phyloP scores from a whole-genome alignment of 2,888 invertebrate genomes.

The Heliothis peltigera region DNA sequence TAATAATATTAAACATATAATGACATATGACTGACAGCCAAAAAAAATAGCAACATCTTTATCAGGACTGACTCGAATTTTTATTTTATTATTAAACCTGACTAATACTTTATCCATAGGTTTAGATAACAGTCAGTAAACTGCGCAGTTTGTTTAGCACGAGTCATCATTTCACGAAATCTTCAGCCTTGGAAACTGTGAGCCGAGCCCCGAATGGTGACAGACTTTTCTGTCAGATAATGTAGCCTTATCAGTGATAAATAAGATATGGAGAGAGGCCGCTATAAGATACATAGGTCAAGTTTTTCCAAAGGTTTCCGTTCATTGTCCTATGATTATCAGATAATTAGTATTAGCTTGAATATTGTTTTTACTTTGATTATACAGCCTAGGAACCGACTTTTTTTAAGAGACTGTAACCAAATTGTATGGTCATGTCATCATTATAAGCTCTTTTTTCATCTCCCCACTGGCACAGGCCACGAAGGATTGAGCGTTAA shows the following conservation, averaged over 20 bases:
- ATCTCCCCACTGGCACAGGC: too few species aligned
- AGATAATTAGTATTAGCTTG: too few species aligned
- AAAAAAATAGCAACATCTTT: neutral
- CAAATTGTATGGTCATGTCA: too few species aligned
- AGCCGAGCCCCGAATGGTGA: constrained; percentile 18
- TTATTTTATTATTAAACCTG: neutral
- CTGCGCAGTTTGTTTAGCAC: neutral
- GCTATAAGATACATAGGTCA: constrained; percentile 10
- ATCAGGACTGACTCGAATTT: neutral
- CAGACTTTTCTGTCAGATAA: constrained; percentile 14
- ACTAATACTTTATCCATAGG: neutral
- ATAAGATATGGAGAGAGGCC: constrained; percentile 34
- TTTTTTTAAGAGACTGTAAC: too few species aligned
- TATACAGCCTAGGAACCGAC: too few species aligned
- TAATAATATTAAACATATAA: too few species aligned
- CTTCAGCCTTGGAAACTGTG: constrained; percentile 3
- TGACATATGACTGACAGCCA: too few species aligned
- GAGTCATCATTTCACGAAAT: constrained; percentile 10
- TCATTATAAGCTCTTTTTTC: too few species aligned
- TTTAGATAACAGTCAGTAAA: neutral
- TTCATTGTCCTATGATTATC: neutral
- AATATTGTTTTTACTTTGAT: too few species aligned
- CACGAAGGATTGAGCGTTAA: too few species aligned
- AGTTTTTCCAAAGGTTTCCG: constrained; percentile 12
- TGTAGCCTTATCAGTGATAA: constrained; percentile 17